A percentile compares a stretch with the other conserved stretches of the same genome.
Evolutionary conservation across 2,888 invertebrate species (phyloP).

Genomic region (Lycaena phlaeas): DNA sequence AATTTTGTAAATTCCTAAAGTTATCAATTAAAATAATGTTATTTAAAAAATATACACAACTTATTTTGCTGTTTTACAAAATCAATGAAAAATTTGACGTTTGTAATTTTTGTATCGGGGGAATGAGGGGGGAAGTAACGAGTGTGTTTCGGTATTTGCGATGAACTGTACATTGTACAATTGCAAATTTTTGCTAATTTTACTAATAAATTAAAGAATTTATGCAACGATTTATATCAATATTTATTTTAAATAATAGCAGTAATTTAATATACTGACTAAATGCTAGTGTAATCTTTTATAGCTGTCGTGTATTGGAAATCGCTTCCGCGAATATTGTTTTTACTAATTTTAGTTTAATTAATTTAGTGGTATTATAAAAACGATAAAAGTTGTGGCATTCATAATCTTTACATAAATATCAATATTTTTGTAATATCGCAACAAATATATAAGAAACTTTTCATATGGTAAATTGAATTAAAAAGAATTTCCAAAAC

Average conservation of each 20-base stretch:
- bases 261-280: neutral
- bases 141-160: constrained; percentile 30
- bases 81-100: constrained; percentile 51
- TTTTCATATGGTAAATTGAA: neutral
- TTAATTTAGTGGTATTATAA: neutral
- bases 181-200: neutral
- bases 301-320: neutral
- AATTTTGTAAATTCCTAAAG: too few species aligned
- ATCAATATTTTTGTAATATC: neutral
- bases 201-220: neutral
- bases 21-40: too few species aligned
- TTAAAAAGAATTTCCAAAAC: neutral
- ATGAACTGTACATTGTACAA: constrained; percentile 32
- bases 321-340: constrained; percentile 4
- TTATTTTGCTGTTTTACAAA: constrained; percentile 9
- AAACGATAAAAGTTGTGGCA: neutral
- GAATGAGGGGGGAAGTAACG: constrained; percentile 31
- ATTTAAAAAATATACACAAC: too few species aligned
- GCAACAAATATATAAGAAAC: neutral
- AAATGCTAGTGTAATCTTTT: neutral
- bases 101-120: constrained; percentile 29
- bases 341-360: constrained; percentile 5
- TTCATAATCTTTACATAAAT: neutral
- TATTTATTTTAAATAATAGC: constrained; percentile 12
- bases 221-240: constrained; percentile 27